Base-by-base conservation (phyloP, 1,140 invertebrate species). In the Magallana angulata region DNA sequence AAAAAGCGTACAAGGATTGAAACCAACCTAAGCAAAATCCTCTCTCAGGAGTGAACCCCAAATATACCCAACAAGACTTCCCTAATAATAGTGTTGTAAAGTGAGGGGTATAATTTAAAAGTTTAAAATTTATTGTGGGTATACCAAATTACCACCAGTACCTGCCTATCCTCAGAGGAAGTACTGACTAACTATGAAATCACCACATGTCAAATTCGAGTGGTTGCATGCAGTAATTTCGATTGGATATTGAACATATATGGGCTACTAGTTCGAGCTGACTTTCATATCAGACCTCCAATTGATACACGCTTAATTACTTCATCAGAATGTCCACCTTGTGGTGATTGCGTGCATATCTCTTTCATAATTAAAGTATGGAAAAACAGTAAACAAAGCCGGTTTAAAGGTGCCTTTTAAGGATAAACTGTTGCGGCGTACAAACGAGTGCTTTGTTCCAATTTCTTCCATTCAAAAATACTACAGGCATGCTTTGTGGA, bases 381-480 rank as follows among this genome's bases (percentile, higher is more conserved):
- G 68, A 76, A 76, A 76, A 76, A 76, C 30, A 76, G 68, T 76
- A 76, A 76, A 76, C 18, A 76, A 76, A 76, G 68, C 24, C 30
- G 68, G 14, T 24, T 76, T 76, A 76, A 76, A 30, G 24, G 24
- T 76, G 68, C 68, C 68, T 30, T 76, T 76, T 76, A 30, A 76
- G 68, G 68, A 30, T 76, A 76, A 76, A 76, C 36, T 76, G 68
- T 76, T 76, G 68, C 24, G 68, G 68, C 68, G 14, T 76, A 76
- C 68, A 76, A 76, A 18, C 9, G 24, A 76, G 24, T 76, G 68
- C 68, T 76, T 76, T 76, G 68, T 76, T 76, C 68, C 24, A 76
- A 76, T 76, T 76, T 76, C 68, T 76, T 76, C 64, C 68, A 76
- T 76, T 76, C 68, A 76, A 76, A 30, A 76, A 76, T 76, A 76